phyloP scores from a whole-genome alignment of 23 tunicate species.

The Corella eumyota region DNA sequence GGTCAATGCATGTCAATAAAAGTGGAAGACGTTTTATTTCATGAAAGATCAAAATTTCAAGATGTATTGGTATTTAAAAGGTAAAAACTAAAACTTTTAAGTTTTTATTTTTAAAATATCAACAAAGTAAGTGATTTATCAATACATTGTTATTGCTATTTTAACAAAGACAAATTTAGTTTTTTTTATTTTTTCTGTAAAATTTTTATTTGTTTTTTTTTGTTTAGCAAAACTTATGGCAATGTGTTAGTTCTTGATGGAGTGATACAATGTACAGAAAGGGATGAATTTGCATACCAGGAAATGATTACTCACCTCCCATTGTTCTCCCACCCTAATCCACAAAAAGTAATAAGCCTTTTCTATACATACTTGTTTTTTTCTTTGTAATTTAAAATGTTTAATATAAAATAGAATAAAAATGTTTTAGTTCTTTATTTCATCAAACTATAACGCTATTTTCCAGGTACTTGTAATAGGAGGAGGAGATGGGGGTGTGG shows the following conservation, averaged over 20 bases:
- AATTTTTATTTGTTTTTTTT: neutral
- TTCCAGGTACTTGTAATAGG: slow-evolving; percentile 79
- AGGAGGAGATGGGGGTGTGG: slow-evolving; percentile 92
- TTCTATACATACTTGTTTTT: neutral
- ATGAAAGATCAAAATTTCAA: slow-evolving; percentile 68
- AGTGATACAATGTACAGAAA: slow-evolving; percentile 92
- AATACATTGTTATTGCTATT: too few species aligned
- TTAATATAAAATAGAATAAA: neutral
- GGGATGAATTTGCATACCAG: slow-evolving; percentile 94
- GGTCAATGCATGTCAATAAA: slow-evolving; percentile 90
- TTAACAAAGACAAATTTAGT: neutral
- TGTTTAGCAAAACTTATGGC: slow-evolving; percentile 60
- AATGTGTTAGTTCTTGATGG: slow-evolving; percentile 91
- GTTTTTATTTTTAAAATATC: too few species aligned
- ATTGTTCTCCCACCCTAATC: slow-evolving; percentile 76
- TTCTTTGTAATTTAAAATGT: neutral
- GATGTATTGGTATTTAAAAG: slow-evolving; percentile 85
- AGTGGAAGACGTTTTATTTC: slow-evolving; percentile 88
- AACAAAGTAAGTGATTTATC: too few species aligned
- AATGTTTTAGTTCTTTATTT: neutral
- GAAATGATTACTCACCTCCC: slow-evolving; percentile 79
- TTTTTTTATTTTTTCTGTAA: neutral
- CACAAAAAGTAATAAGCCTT: slow-evolving; percentile 41
- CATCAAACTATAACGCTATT: neutral
- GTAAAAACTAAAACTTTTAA: slow-evolving; percentile 12